These are phyloP conservation scores for Heterodera schachtii DNA, from an alignment of 1,140 invertebrate genomes.

Conservation along the genomic window DNA sequence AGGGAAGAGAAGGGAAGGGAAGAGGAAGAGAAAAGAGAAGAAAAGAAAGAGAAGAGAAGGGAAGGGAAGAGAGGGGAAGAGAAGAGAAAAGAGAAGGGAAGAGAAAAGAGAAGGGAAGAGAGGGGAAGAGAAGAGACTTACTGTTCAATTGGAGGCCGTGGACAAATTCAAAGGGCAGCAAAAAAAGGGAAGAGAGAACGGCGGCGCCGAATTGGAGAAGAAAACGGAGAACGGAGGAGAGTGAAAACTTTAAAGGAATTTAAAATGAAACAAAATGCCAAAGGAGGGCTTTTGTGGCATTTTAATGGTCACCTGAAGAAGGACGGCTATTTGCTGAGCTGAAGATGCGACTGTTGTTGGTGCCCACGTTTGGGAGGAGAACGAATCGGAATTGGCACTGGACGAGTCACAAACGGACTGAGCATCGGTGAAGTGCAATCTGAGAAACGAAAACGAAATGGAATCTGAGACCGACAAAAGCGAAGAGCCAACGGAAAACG, in stretches of 20 bases:
- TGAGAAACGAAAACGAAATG: slow-evolving; percentile 34
- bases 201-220: slow-evolving; percentile 1
- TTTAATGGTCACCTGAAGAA: slow-evolving; percentile 1
- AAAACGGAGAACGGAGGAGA: slow-evolving; percentile 21
- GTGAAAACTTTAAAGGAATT: not conserved
- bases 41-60: too few species aligned
- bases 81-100: too few species aligned
- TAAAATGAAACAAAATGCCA: slow-evolving; percentile 6
- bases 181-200: slow-evolving; percentile 7
- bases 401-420: slow-evolving; percentile 52
- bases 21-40: too few species aligned
- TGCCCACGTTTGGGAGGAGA: not conserved
- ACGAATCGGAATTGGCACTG: not conserved
- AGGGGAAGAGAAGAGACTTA: too few species aligned
- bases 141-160: slow-evolving; percentile 2
- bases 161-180: slow-evolving; percentile 5
- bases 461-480: slow-evolving; percentile 17
- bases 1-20: not conserved
- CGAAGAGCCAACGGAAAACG: not conserved
- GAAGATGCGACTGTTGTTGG: not conserved
- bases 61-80: too few species aligned
- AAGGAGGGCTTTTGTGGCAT: not conserved
- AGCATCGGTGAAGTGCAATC: slow-evolving; percentile 48
- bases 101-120: too few species aligned
- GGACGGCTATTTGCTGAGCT: not conserved